These are phyloP conservation scores for Helarctos malayanus DNA, from an alignment of 2,797 vertebrate genomes.

Conservation along the genomic window DNA sequence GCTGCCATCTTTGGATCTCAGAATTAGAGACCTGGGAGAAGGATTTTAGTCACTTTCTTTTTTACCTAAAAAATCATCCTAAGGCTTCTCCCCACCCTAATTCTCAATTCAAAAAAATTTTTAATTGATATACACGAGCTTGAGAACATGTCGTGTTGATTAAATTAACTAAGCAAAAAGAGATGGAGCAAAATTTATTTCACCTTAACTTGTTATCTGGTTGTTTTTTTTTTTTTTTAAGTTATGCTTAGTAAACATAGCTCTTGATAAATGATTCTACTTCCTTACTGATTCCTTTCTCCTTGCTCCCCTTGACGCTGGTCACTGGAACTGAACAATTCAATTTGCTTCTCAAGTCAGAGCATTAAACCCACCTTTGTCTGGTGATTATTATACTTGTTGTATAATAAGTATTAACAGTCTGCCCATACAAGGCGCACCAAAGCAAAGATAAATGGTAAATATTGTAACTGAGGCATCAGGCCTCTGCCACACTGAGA, in stretches of 20 bases:
- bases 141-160: background rate
- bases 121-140: background rate
- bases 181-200: background rate
- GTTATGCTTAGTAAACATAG: background rate
- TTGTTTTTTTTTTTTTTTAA: background rate
- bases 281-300: background rate
- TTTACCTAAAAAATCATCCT: background rate
- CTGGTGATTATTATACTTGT: background rate
- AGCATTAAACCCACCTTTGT: background rate
- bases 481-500: background rate
- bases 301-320: background rate
- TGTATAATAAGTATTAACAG: background rate
- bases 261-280: slow-evolving; percentile 2
- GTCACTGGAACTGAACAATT: background rate
- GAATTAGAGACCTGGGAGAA: background rate
- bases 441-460: background rate
- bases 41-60: background rate
- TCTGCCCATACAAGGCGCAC: background rate
- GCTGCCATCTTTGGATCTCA: background rate
- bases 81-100: background rate
- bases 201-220: background rate
- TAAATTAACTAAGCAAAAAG: background rate
- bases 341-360: background rate
- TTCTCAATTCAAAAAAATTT: background rate
- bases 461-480: background rate